Conservation (phyloP, 2,797 vertebrate genomes). For the Linurgus olivaceus region DNA sequence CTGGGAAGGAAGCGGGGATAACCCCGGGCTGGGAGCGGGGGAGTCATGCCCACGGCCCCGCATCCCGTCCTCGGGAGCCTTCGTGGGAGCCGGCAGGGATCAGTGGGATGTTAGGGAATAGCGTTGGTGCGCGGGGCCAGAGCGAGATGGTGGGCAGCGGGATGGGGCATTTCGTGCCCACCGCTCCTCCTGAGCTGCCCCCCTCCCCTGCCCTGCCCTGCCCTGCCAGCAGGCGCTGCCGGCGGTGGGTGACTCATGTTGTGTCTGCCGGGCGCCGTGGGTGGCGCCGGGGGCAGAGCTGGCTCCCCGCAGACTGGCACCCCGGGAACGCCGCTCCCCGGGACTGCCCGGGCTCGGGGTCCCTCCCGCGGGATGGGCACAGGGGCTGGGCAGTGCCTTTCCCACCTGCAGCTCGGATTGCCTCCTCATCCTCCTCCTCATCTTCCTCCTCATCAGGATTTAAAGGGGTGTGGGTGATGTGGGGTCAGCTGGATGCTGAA, state of each 20-base stretch:
- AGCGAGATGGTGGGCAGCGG: not conserved
- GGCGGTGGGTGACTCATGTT: not conserved
- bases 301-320: not conserved
- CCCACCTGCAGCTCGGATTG: not conserved
- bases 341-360: not conserved
- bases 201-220: not conserved
- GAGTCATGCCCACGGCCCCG: not conserved
- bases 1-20: not conserved
- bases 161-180: not conserved
- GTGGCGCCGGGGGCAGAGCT: not conserved
- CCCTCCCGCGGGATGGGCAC: not conserved
- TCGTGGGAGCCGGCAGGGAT: not conserved
- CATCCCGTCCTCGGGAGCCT: not conserved
- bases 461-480: not conserved
- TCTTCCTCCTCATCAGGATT: not conserved
- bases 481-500: not conserved
- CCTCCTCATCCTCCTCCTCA: not conserved
- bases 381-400: not conserved
- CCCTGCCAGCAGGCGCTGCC: not conserved
- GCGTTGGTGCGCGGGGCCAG: not conserved
- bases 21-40: not conserved
- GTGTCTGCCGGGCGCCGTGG: not conserved
- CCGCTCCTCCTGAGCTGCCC: not conserved
- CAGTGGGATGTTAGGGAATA: fast-evolving
- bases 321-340: fast-evolving